Evolutionary conservation across 2,797 vertebrate species (phyloP).

Genomic region (Crocidura indochinensis): DNA sequence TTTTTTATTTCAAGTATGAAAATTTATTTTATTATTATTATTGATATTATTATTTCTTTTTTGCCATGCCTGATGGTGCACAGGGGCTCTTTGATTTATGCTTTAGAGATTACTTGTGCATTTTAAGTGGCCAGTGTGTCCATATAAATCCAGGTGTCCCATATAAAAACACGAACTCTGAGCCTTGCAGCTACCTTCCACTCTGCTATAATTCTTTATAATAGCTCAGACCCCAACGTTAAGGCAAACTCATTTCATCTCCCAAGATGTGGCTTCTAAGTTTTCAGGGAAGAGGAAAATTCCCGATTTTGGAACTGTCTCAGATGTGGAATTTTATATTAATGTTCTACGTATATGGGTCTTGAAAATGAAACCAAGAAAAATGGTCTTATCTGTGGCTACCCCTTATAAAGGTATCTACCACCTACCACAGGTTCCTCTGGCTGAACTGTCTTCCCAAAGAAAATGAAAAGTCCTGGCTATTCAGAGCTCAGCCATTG

Average conservation of each 20-base stretch:
- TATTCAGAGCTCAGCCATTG: background rate
- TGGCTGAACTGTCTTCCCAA: constrained; percentile 57
- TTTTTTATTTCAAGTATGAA: background rate
- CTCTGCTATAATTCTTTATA: background rate
- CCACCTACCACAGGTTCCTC: background rate
- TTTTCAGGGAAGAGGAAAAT: background rate
- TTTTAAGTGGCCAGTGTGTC: no score
- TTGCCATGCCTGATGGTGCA: no score
- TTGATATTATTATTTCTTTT: no score
- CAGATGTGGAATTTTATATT: background rate
- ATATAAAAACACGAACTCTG: no score
- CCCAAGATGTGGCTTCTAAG: background rate
- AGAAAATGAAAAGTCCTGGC: constrained; percentile 13
- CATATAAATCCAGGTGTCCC: no score
- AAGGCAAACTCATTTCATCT: constrained; percentile 5
- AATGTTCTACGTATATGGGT: background rate
- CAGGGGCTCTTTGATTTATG: no score
- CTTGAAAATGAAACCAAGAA: constrained; percentile 6
- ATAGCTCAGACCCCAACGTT: background rate
- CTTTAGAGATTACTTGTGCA: no score
- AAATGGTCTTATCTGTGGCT: background rate
- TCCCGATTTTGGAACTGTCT: background rate
- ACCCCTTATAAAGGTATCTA: background rate
- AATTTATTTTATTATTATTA: background rate
- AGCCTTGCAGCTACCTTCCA: no score